These are phyloP conservation scores for Frieseomelitta varia DNA, from an alignment of 1,140 invertebrate species.

Conservation along the genomic window DNA sequence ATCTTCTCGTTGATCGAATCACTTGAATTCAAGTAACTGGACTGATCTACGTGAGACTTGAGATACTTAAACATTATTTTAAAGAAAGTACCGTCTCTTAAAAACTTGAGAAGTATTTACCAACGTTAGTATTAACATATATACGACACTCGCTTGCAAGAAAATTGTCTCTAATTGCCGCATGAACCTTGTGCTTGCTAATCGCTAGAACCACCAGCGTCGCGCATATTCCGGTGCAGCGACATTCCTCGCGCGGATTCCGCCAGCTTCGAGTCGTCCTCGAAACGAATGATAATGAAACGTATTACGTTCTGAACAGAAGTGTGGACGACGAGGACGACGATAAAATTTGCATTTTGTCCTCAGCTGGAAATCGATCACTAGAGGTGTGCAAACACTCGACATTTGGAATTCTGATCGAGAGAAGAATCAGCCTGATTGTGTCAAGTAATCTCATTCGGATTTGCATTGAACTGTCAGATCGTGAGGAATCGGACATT, in stretches of 20 bases:
- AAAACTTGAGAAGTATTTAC: not conserved
- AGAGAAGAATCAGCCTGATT: too few species aligned
- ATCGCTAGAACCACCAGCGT: slow-evolving; percentile 5
- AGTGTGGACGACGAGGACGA: too few species aligned
- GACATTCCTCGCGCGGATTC: slow-evolving; percentile 34
- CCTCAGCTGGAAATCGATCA: too few species aligned
- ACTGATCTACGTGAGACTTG: not conserved
- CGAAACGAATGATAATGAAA: not conserved
- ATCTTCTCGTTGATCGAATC: not conserved
- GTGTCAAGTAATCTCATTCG: too few species aligned
- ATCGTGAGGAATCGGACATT: too few species aligned
- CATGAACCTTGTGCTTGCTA: slow-evolving; percentile 34
- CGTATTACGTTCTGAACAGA: not conserved
- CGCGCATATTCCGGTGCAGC: slow-evolving; percentile 20
- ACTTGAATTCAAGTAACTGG: not conserved
- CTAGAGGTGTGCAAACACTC: too few species aligned
- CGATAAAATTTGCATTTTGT: too few species aligned
- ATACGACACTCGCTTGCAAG: not conserved
- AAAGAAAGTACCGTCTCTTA: not conserved
- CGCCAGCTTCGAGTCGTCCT: not conserved
- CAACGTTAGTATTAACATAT: not conserved
- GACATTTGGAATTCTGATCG: too few species aligned
- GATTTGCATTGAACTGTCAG: too few species aligned
- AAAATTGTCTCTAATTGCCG: slow-evolving; percentile 30
- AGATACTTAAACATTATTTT: not conserved